Evolutionary conservation across 2,888 invertebrate genomes (phyloP), one percentile per base, ranked within the genome.

Genomic region (Allophyes oxyacanthae): DNA sequence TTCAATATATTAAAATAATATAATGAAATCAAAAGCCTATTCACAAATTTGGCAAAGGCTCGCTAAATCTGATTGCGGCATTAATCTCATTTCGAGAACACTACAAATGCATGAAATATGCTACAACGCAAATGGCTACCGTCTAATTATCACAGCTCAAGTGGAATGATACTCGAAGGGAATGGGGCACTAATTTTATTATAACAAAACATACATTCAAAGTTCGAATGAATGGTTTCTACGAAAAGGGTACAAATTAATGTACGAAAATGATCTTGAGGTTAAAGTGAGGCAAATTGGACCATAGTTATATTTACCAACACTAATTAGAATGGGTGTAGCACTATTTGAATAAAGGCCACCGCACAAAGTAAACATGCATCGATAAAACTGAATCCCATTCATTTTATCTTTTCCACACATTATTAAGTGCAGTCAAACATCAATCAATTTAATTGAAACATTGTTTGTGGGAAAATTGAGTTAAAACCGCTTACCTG

Each of bases 131-230:
- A 79, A 80, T 74, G 72, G 54, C 72, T 64, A 60, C 26, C 53
- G 49, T 67, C 48, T 81, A 79, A 83, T 84, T 80, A 82, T 74
- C 77, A 69, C 50, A 70, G 64, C 58, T 67, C 61, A 75, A 72
- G 65, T 69, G 57, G 62, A 76, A 56, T 68, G 50, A 63, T 58
- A n/a, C n/a, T n/a, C n/a, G n/a, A n/a, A n/a, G n/a, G n/a, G n/a
- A n/a, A n/a, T n/a, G n/a, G n/a, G n/a, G n/a, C 65, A 72, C 64
- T 72, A 67, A 76, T 77, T 76, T 65, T 43, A 61, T 64, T 71
- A 60, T 40, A n/a, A 56, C 52, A 44, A 75, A 75, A 73, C 52
- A 34, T 45, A 41, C 43, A 55, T 41, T 54, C 38, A 25, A n/a
- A 15, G 28, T 28, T 8, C 7, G 28, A 37, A 34, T 48, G 13